Conservation (phyloP, 2,113 vertebrate genomes). For the Mesitornis unicolor region DNA sequence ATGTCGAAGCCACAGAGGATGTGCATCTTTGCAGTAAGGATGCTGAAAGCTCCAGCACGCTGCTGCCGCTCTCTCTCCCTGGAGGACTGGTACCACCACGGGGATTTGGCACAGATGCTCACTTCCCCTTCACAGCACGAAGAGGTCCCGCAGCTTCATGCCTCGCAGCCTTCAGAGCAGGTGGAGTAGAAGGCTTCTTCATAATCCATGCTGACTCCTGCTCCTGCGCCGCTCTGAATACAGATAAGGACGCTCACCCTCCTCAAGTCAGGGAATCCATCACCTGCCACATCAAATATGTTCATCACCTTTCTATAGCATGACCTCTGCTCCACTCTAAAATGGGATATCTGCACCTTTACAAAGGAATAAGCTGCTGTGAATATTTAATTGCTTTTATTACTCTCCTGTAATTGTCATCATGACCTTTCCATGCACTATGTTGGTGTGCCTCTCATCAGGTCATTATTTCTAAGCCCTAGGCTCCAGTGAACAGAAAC, state of each 20-base stretch:
- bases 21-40: not conserved
- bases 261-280: not conserved
- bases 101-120: not conserved
- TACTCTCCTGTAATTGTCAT: not conserved
- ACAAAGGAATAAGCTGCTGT: not conserved
- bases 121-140: not conserved
- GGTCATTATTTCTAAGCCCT: not conserved
- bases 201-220: not conserved
- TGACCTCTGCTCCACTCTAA: not conserved
- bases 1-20: not conserved
- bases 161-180: not conserved
- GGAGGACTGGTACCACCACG: rapidly evolving
- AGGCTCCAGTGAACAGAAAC: not conserved
- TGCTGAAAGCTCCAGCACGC: not conserved
- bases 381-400: slow-evolving; percentile 3
- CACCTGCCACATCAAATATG: not conserved
- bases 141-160: not conserved
- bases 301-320: not conserved
- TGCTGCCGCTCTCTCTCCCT: not conserved
- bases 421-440: not conserved
- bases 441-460: not conserved
- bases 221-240: not conserved
- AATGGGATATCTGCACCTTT: not conserved
- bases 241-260: not conserved
- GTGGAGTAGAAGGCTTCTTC: not conserved